Evolutionary conservation across 1,140 invertebrate species (phyloP).

Genomic region (Drosophila cardini): DNA sequence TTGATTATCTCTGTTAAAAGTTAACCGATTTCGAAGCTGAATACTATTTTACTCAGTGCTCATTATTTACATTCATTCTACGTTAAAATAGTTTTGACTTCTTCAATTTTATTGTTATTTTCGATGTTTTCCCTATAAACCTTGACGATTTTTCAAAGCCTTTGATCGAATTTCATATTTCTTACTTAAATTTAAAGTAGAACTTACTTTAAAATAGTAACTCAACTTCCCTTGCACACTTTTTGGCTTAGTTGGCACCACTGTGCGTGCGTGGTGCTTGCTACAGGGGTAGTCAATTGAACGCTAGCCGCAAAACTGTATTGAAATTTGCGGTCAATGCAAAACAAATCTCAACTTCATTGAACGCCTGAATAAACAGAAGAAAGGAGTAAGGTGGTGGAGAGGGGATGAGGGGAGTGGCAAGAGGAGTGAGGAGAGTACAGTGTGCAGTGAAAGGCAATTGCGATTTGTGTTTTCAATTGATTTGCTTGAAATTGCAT

Average conservation of each 20-base stretch:
- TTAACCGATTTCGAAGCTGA: too few species aligned
- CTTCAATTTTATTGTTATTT: too few species aligned
- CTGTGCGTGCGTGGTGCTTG: constrained; percentile 39
- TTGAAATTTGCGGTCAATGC: constrained; percentile 82
- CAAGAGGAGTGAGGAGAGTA: constrained; percentile 6
- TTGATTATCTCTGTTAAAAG: too few species aligned
- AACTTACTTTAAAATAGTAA: too few species aligned
- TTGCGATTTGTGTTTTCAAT: constrained; percentile 77
- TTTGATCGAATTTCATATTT: too few species aligned
- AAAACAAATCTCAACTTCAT: constrained; percentile 77
- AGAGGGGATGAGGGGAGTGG: not conserved
- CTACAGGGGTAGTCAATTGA: constrained; percentile 57
- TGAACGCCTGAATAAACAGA: constrained; percentile 57
- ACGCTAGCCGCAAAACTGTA: constrained; percentile 74
- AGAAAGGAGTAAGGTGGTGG: not conserved
- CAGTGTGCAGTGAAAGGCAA: constrained; percentile 68
- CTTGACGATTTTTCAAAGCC: too few species aligned
- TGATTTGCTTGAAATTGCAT: constrained; percentile 80
- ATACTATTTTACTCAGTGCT: too few species aligned
- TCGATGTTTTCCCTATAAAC: too few species aligned
- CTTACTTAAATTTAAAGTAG: too few species aligned
- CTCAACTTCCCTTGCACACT: not conserved
- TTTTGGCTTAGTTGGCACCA: constrained; percentile 15
- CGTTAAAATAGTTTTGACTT: too few species aligned
- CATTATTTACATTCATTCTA: too few species aligned